Evolutionary conservation across 2,113 vertebrate genomes (phyloP), one percentile per base, ranked within the genome.

Genomic region (Cyanistes caeruleus): DNA sequence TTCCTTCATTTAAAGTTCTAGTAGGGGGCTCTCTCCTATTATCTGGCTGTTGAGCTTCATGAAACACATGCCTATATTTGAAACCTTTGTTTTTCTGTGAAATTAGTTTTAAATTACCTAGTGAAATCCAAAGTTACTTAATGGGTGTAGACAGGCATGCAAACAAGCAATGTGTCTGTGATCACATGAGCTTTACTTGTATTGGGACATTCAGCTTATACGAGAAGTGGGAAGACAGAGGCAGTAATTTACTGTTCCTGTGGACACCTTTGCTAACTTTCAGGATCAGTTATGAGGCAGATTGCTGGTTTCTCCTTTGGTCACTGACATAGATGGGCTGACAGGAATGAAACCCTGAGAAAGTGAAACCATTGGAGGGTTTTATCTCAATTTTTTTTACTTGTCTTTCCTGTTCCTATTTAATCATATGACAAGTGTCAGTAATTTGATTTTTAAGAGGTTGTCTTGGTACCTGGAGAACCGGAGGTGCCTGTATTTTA

Each of bases 21-120:
- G 28, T 2, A 85, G 58, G 13, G 5, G 5, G 6, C 31, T 52
- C 37, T 79, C 17, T 83, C 30, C 49, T 69, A 3, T 46, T 63
- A 80, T 35, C 28, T 86, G 55, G 14, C n/a, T 88, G 37, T 60
- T 69, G 65, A 88, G 53, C 33, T 78, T 58, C 15, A 14, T 73
- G 31, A 64, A 90, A 80, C 16, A 58, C 24, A 22, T 17, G 27
- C 31, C 31, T 53, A 0, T 58, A 19, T 73, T 55, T 37, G 37
- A 83, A 46, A 79, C 23, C 46, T 70, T 8, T 58, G 23, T 55
- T 92, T 93, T 85, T 53, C 70, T 64, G 22, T n/a, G 11, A 86
- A 95, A 90, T 80, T 41, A 60, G 13, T 85, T 95, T 80, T 41
- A 58, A 80, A 83, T 83, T 90, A 65, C 27, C 10, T 31, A 64